Evolutionary conservation across 2,113 vertebrate genomes (phyloP), one percentile per base, ranked within the genome.

Genomic region (Lepus americanus): DNA sequence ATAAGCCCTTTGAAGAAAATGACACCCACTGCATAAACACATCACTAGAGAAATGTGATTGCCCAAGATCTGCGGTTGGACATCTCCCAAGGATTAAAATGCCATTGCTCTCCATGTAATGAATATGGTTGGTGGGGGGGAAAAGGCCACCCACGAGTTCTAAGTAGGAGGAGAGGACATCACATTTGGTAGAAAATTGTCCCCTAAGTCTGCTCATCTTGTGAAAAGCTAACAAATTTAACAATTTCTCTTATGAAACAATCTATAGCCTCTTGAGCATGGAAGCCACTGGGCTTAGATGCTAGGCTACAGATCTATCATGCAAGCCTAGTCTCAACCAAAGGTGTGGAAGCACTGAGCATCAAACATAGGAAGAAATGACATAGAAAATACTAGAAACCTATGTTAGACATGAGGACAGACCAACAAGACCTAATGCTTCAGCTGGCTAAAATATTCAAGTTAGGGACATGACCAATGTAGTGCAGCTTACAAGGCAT

Each of bases 1-100:
- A 88, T 74, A 95, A 89, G 44, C 66, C 87, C 86, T 95, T 96
- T 89, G 94, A 84, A 94, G 90, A 95, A 94, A 92, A 97, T 77
- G 89, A 92, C 76, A 91, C 31, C 49, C 59, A 44, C 20, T 69
- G 61, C 67, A 87, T 25, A 92, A 93, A 95, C 88, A 88, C 55
- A 51, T 85, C 72, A 27, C 77, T 36, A 81, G n/a, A 85, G 73
- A 94, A 93, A 77, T 23, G 16, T 2, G 9, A 93, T 61, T 81
- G 70, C 94, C n/a, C 80, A 74, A 83, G 79, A 86, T 88, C 73
- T 69, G 87, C 33, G 74, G 77, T 31, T 93, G 92, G 87, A 51
- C 25, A 83, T 66, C 92, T 79, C 86, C 95, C 74, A 67, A 87
- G 78, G 61, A 86, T 92, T 55, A 59, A 90, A 93, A 94, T 19